Conservation (phyloP, 2,113 vertebrate genomes). For the Myrmophylax atrothorax region DNA sequence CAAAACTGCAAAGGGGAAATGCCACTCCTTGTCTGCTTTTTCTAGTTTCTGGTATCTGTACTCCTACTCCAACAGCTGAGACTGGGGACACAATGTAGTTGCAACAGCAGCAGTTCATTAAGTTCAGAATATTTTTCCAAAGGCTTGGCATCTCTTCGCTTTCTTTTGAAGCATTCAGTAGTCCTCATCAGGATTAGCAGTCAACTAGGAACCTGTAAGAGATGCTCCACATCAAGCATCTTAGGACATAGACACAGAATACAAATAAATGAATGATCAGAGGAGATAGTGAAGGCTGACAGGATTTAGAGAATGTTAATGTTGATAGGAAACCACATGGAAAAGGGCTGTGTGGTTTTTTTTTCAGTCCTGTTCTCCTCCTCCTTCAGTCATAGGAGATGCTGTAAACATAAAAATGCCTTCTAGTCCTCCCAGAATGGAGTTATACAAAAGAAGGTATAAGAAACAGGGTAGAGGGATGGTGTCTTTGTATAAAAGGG, state of each 20-base stretch:
- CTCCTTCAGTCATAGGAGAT: not conserved
- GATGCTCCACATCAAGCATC: not conserved
- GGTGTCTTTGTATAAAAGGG: not conserved
- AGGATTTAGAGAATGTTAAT: not conserved
- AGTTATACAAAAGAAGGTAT: not conserved
- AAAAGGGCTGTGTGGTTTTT: not conserved
- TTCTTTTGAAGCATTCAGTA: not conserved
- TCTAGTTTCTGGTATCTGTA: not conserved
- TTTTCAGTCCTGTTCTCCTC: not conserved
- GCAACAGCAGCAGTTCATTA: not conserved
- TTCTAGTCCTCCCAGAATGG: not conserved
- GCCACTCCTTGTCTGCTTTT: not conserved
- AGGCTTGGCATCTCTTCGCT: not conserved
- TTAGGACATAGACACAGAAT: not conserved
- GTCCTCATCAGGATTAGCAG: not conserved
- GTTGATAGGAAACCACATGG: not conserved
- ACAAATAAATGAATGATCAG: not conserved
- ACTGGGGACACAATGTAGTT: not conserved
- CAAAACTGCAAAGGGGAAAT: not conserved
- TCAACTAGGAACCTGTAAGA: not conserved
- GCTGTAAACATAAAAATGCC: not conserved
- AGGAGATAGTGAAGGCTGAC: not conserved
- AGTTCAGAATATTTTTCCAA: not conserved
- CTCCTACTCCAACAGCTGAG: not conserved
- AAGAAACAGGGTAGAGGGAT: not conserved